phyloP scores from a whole-genome alignment of 2,113 vertebrate species.

The Oryzias javanicus region DNA sequence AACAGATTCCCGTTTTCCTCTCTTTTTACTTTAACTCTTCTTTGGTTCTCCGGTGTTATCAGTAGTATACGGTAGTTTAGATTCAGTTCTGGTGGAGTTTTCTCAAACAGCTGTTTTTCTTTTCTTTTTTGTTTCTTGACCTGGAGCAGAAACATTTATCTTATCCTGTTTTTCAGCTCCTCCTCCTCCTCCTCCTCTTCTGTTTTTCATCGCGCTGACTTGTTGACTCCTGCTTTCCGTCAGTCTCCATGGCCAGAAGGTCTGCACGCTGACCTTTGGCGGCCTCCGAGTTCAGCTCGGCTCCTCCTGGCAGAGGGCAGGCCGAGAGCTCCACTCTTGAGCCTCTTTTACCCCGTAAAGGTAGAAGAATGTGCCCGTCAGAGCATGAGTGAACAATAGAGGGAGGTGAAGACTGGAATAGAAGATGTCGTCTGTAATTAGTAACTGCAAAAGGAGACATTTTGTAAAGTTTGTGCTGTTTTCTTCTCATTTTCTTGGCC shows the following conservation, averaged over 20 bases:
- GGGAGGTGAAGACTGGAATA: background rate
- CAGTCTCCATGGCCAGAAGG: slow-evolving; percentile 49
- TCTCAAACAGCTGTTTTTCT: background rate
- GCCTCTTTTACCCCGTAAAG: no score
- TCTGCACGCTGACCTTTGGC: slow-evolving; percentile 62
- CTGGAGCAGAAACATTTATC: slow-evolving; percentile 42
- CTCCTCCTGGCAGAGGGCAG: slow-evolving; percentile 35
- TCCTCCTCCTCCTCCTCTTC: slow-evolving; percentile 20
- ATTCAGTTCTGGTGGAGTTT: background rate
- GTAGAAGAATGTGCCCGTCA: no score
- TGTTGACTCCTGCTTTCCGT: slow-evolving; percentile 57
- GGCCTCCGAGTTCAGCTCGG: slow-evolving; percentile 48
- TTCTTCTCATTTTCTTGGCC: slow-evolving; percentile 37
- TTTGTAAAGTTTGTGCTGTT: background rate
- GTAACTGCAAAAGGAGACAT: background rate
- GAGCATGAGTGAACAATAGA: background rate
- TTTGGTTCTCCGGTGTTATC: no score
- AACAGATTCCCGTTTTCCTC: no score
- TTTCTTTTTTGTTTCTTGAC: slow-evolving; percentile 4
- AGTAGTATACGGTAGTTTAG: no score
- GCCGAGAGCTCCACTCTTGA: background rate
- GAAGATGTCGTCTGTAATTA: background rate
- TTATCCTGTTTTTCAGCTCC: slow-evolving; percentile 69
- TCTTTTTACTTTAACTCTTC: no score
- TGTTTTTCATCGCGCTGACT: slow-evolving; percentile 53